Base-by-base conservation (phyloP, 1,140 invertebrate genomes). In the Saccostrea cuccullata region DNA sequence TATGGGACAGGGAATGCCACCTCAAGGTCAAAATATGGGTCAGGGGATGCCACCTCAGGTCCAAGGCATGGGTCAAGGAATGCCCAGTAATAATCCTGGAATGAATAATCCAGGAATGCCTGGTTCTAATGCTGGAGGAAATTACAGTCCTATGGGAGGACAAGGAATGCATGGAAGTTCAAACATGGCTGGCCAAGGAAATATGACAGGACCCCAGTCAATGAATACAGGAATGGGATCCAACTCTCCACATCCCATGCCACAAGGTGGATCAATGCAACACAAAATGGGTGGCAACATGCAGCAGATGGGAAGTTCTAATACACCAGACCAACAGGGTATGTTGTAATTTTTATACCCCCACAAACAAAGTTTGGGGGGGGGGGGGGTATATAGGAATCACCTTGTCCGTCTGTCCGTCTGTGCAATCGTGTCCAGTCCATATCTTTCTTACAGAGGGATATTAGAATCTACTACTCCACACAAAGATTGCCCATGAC, bases 1-100 rank as follows among this genome's bases (percentile, higher is more conserved):
- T 36, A 82, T 82, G 30, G 86, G 77, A 30, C 82, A 83, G 40
- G 77, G 86, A 70, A 64, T 64, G 55, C 55, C 64, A 47, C 64
- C 64, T 55, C 47, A 85, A 85, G 84, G 70, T 17, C 97, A 97
- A 20, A 64, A 77, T 26, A 86, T 89, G 88, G 64, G 58, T 70
- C 77, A 84, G 36, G 85, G 67, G 6, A 47, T 82, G 15, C 30
- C 47, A 15, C 58, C 87, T 20, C 84, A 84, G 55, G 56, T 55
- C 12, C 55, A 85, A n/a, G 55, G 58, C 26, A 85, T 40, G 55
- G 70, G 70, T 40, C 70, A 77, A 36, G 70, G 70, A 70, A 70
- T 86, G 40, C 23, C 85, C n/a, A 70, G 30, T 60, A 86, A 70
- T 23, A 87, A 73, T 40, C 47, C 86, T 58, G 70, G 15, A 9